Evolutionary conservation across 2,888 invertebrate genomes (phyloP).

Genomic region (Gortyna flavago): DNA sequence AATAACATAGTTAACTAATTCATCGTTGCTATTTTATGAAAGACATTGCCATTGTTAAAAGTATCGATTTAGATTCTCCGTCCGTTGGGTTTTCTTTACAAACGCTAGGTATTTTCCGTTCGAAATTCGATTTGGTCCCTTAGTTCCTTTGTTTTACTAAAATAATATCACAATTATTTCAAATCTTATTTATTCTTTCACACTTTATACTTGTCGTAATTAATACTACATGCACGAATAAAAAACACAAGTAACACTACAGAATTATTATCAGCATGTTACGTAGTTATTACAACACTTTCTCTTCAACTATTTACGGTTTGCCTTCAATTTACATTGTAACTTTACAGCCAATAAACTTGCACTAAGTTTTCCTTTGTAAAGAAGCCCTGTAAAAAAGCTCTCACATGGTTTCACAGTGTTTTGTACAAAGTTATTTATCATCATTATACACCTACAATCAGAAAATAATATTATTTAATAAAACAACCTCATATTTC

Average conservation of each 20-base stretch:
- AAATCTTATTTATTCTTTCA: conserved; percentile 5
- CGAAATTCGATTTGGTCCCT: conserved; percentile 18
- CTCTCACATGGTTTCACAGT: neutral
- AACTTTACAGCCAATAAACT: conserved; percentile 17
- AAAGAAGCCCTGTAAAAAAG: neutral
- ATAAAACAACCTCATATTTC: neutral
- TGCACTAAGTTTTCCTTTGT: conserved; percentile 5
- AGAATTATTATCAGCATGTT: conserved; percentile 54
- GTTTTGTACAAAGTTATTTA: neutral
- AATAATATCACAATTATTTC: neutral
- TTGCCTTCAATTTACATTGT: conserved; percentile 20
- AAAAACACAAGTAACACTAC: conserved; percentile 29
- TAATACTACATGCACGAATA: conserved; percentile 27
- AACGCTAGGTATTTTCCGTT: conserved; percentile 45
- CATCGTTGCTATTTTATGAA: conserved; percentile 14
- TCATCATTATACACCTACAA: neutral
- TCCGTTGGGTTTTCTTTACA: conserved; percentile 24
- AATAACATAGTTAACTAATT: conserved; percentile 12
- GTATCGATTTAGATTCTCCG: conserved; percentile 43
- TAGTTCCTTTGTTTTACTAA: conserved; percentile 19
- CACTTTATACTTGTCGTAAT: neutral
- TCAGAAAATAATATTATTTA: neutral
- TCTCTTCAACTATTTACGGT: conserved; percentile 47
- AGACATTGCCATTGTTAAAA: conserved; percentile 6
- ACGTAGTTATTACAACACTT: conserved; percentile 56